Evolutionary conservation across 2,113 vertebrate species (phyloP), one percentile per base, ranked within the genome.

Genomic region (Lates calcarifer): DNA sequence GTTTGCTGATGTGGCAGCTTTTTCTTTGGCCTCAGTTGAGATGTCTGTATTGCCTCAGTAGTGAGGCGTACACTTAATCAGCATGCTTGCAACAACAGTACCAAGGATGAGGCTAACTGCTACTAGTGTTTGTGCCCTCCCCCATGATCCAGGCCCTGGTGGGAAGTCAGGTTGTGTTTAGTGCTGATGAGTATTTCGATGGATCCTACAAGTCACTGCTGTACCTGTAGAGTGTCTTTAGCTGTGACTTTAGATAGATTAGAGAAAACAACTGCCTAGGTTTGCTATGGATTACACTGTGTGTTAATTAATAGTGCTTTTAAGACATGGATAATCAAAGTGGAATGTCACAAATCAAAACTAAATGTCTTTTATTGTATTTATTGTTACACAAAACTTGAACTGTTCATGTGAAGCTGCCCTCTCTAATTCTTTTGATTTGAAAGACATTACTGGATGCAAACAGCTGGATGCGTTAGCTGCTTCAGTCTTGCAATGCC

Each of bases 261-360:
- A 74, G 26, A 79, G 56, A 66, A 75, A 74, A 81, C 72, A 76
- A 35, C 76, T 73, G 79, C 61, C 74, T 78, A 66, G 60, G 63
- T 74, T 72, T 43, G 76, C 49, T 61, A 39, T 72, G 77, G 77
- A 79, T 89, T 64, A 74, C 76, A 84, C 83, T 85, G 78, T 82
- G 79, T 87, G 71, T 70, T 91, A 63, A 65, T 11, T 81, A 22
- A 72, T 86, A 74, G 74, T 72, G 73, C 37, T 86, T 82, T 79
- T 65, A 73, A 75, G 82, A 81, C 53, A 65, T 76, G 45, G 74
- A 90, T 90, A 84, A 87, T 87, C 83, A 89, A 87, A 87, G 63
- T 68, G 70, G 77, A 90, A 87, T 87, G 78, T 89, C 61, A 79
- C 65, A 55, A 78, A 85, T 77, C 68, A 45, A 45, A 79, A 66